Base-by-base conservation (phyloP, 2,797 vertebrate genomes). In the Epinephelus awoara region DNA sequence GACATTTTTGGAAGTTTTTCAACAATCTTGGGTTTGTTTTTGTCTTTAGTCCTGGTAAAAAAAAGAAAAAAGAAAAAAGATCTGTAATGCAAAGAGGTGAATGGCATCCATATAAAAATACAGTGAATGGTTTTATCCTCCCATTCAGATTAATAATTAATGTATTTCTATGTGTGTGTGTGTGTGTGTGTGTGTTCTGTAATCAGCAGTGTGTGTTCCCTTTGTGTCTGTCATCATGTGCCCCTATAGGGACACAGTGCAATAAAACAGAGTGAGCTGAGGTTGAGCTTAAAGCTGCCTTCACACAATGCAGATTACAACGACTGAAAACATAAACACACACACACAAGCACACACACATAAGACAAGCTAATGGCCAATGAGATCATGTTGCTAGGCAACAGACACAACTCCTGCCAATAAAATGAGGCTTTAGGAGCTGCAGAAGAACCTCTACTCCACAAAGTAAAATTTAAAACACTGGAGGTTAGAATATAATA, bases 361-460 rank as follows among this genome's bases (percentile, higher is more conserved):
- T 38, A 64, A 13, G 0, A 88, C 67, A 61, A 79, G 80, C 63
- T 80, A 73, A 83, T 84, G 76, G 84, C 86, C 71, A 83, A 70
- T 77, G 73, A 86, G 77, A 83, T 86, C 44, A 71, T 23, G 88
- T 91, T 92, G 89, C 87, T 83, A 85, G 67, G 92, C 85, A 88
- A 91, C 92, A 80, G 42, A 87, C 67, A 75, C 42, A 74, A 85
- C 67, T 82, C 34, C 44, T 79, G 70, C 71, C 57, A 57, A 59
- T 74, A 75, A 83, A 75, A 83, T 40, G 57, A 50, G 59, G 40
- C 44, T 82, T 82, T 71, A 69, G 78, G 76, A 55, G 50, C 67
- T 25, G 57, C 63, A 70, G 23, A 71, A 51, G 67, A 80, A 49
- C 46, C 55, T 73, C 71, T 75, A 46, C n/a, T 50, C 38, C 42